Base-by-base conservation (phyloP, 2,113 vertebrate genomes). In the Gymnorhina tibicen region DNA sequence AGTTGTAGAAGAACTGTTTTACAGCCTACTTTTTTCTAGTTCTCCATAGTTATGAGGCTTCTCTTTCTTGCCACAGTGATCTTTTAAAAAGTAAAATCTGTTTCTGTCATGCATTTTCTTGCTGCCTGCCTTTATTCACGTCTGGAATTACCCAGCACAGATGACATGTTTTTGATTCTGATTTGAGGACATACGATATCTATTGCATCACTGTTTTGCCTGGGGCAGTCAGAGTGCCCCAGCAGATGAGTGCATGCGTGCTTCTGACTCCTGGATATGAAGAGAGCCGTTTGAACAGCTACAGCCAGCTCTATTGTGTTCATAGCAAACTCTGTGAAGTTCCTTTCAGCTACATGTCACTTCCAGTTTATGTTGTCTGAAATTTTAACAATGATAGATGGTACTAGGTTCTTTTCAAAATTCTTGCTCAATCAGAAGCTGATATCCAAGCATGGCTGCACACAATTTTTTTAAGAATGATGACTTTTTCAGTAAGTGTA, bases 321-420 rank as follows among this genome's bases (percentile, higher is more conserved):
- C 74, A 35, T 1, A 83, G 59, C 86, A 82, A 95, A 94, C 63
- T 74, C 75, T 42, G 55, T 70, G 77, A 87, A 91, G 94, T 96
- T 97, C 94, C 95, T 97, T 97, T 97, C 97, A 91, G 82, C 96
- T 97, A 97, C 49, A 60, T 96, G 96, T 96, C 97, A 91, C 60
- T 94, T 93, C 66, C 49, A 91, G 26, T 96, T 96, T 80, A 77
- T 24, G 41, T 20, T 93, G 72, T 92, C 73, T 86, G 74, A 68
- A 84, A 18, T 79, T 87, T 92, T 77, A 92, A 97, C 70, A 85
- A 93, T 64, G n/a, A 68, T 85, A 83, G 82, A 77, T 44, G 27
- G 50, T 39, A 80, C 49, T 78, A 76, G 52, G 24, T 37, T 81
- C 68, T 78, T 85, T 95, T 76, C 70, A 92, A 95, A 91, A 87